Evolutionary conservation across 2,797 vertebrate species (phyloP).

Genomic region (Psittacula derbiana): DNA sequence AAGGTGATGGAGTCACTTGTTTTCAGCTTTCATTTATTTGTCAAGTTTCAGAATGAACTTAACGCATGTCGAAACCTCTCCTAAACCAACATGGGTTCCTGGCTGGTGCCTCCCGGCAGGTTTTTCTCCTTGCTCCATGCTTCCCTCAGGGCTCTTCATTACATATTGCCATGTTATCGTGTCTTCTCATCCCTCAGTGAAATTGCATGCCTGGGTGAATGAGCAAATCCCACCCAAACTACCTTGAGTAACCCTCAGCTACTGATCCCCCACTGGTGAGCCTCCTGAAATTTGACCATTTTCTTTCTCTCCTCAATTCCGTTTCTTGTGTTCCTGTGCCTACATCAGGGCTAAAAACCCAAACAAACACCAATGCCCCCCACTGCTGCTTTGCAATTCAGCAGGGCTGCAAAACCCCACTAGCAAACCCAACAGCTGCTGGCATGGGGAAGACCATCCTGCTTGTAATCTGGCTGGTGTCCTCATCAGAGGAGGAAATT

Average conservation of each 20-base stretch:
- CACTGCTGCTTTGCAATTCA: neutral
- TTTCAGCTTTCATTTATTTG: neutral
- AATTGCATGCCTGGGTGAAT: fast-evolving
- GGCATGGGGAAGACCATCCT: fast-evolving
- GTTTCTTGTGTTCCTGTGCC: neutral
- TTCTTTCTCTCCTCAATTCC: neutral
- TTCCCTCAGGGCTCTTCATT: neutral
- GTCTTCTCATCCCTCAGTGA: neutral
- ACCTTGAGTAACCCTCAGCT: neutral
- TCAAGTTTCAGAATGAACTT: neutral
- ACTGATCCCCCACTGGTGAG: neutral
- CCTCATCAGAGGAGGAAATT: neutral
- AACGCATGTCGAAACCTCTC: neutral
- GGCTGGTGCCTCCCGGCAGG: neutral
- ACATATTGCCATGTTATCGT: neutral
- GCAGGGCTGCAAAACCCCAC: neutral
- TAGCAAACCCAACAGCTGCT: neutral
- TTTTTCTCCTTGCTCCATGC: neutral
- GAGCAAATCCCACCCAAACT: neutral
- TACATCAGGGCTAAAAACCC: fast-evolving
- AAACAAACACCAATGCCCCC: too few species aligned
- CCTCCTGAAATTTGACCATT: neutral
- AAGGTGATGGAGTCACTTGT: neutral
- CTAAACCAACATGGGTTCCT: fast-evolving
- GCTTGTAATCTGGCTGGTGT: too few species aligned